Percentiles rank a stretch among this genome's conserved stretches.
phyloP scores from a whole-genome alignment of 1,140 invertebrate genomes.

The Drosophila ambigua region DNA sequence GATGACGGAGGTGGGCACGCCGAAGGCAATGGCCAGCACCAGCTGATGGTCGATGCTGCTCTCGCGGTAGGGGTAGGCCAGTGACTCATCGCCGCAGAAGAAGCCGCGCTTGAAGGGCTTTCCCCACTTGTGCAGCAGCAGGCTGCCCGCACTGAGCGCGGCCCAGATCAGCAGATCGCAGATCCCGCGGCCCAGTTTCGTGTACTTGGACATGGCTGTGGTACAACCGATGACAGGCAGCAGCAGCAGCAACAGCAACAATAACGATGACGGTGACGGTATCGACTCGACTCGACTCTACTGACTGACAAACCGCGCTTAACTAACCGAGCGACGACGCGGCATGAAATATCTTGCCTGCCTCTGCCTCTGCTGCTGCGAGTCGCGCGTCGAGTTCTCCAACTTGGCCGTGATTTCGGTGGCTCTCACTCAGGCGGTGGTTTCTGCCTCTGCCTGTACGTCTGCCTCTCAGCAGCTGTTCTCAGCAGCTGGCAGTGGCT shows the following conservation, averaged over 20 bases:
- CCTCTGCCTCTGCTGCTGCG: slow-evolving; percentile 15
- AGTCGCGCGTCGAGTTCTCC: slow-evolving; percentile 13
- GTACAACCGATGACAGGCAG: background rate
- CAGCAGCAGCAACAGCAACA: slow-evolving; percentile 8
- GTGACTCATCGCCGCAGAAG: slow-evolving; percentile 97
- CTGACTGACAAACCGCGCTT: slow-evolving; percentile 68
- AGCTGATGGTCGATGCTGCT: slow-evolving; percentile 87
- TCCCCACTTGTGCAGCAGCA: slow-evolving; percentile 71
- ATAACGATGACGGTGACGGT: slow-evolving; percentile 1
- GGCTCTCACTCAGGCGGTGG: slow-evolving; percentile 17
- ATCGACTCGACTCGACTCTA: slow-evolving; percentile 25
- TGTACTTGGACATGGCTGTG: slow-evolving; percentile 67
- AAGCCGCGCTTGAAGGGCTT: slow-evolving; percentile 94
- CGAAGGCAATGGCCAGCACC: slow-evolving; percentile 47
- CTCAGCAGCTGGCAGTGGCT: slow-evolving; percentile 10
- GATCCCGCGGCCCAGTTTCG: slow-evolving; percentile 62
- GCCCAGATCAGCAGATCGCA: slow-evolving; percentile 72
- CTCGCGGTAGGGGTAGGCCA: slow-evolving; percentile 91
- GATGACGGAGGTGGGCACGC: slow-evolving; percentile 62
- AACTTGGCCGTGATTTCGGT: slow-evolving; percentile 64
- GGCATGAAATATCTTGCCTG: slow-evolving; percentile 47
- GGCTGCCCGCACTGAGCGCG: slow-evolving; percentile 44
- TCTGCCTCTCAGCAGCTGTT: slow-evolving; percentile 32
- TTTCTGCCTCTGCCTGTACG: background rate
- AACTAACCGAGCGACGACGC: slow-evolving; percentile 52